Evolutionary conservation across 2,888 invertebrate genomes (phyloP), one percentile per base, ranked within the genome.

Genomic region (Sympetrum striolatum): DNA sequence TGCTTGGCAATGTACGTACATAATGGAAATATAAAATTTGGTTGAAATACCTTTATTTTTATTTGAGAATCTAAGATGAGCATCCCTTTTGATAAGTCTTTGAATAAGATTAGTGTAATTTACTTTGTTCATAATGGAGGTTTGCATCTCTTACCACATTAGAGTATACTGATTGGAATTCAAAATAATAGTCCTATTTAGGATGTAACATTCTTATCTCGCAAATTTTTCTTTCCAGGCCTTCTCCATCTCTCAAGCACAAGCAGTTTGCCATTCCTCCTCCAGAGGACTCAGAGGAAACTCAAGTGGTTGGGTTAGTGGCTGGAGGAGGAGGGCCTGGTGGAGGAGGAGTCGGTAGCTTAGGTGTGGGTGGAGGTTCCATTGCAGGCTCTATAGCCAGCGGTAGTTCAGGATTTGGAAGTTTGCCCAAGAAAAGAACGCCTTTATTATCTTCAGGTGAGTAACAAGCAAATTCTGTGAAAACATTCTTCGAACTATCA

Each of bases 331-430:
- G 94, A 37, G 86, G 86, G 12, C 86, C 86, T 18, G 86, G 86
- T 2, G 86, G 86, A 14, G 60, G 60, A 22, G 86, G 86, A 12
- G 95, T 95, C 93, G 92, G 93, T 90, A 94, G 94, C 91, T 93
- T 94, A 64, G 95, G 95, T 91, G 95, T 95, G 92, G 95, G 94
- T 92, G 86, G 86, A 12, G 86, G 86, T 14, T 86, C 86, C 86
- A 96, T 95, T 92, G 95, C 95, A 81, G 96, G 96, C 91, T 95
- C 95, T 91, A 95, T 96, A 92, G 95, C 96, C 81, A 96, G 97
- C 93, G 96, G 97, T 92, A 97, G 97, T 94, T 97, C 97, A 92
- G 98, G 97, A 92, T 97, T 98, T 94, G 97, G 97, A 92, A 97
- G 97, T 93, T 95, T 98, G 93, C 97, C 98, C 92, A 97, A 97